A percentile compares a stretch with the other conserved stretches of the same genome.
Evolutionary conservation across 2,113 vertebrate species (phyloP).

Genomic region (Amphiprion ocellaris): DNA sequence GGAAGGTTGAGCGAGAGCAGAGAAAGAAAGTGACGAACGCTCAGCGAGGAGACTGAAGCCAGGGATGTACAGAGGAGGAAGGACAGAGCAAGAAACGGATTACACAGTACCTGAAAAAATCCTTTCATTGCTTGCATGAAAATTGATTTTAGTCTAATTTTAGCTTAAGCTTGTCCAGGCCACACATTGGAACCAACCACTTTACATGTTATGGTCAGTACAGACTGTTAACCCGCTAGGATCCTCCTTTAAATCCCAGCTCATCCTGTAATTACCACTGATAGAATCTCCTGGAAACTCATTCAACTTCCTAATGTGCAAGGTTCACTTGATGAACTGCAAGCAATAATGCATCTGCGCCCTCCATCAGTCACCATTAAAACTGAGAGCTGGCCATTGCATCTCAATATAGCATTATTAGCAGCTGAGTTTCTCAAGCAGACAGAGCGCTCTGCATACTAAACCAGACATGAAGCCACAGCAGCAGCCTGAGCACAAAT

Average conservation of each 20-base stretch:
- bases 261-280: slow-evolving; percentile 68
- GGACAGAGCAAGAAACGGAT: slow-evolving; percentile 14
- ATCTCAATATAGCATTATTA: slow-evolving; percentile 72
- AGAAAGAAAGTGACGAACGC: slow-evolving; percentile 60
- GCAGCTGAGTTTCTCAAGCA: slow-evolving; percentile 39
- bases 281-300: slow-evolving; percentile 74
- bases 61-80: slow-evolving; percentile 19
- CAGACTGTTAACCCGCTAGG: slow-evolving; percentile 24
- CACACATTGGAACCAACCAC: not conserved
- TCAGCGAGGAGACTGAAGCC: slow-evolving; percentile 28
- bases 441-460: slow-evolving; percentile 37
- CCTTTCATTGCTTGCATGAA: not conserved
- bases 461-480: slow-evolving; percentile 38
- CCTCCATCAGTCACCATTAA: slow-evolving; percentile 77
- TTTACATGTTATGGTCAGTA: not conserved
- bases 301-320: slow-evolving; percentile 74
- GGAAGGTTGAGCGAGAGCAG: slow-evolving; percentile 29
- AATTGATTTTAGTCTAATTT: not conserved
- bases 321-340: slow-evolving; percentile 74
- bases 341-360: slow-evolving; percentile 61
- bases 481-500: slow-evolving; percentile 25
- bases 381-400: slow-evolving; percentile 62
- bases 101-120: not conserved
- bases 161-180: not conserved
- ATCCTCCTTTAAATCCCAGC: slow-evolving; percentile 30